Conservation (phyloP, 2,113 vertebrate species). For the Rousettus leschenaultii region DNA sequence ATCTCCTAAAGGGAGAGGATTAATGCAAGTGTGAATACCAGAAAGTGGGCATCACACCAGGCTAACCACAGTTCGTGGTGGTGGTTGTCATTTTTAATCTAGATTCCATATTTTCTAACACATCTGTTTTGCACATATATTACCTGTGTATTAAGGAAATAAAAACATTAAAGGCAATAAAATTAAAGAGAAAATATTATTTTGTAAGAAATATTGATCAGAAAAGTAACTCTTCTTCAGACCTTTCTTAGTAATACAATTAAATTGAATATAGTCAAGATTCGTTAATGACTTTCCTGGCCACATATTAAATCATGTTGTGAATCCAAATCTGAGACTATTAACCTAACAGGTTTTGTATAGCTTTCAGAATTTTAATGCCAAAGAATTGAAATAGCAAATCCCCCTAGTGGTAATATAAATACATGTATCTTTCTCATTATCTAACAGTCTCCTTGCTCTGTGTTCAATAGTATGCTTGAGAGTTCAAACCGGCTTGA, state of each 20-base stretch:
- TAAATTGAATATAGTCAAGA: not conserved
- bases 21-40: not conserved
- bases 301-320: not conserved
- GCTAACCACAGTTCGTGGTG: not conserved
- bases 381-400: not conserved
- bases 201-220: not conserved
- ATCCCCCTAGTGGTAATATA: not conserved
- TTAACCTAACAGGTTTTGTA: not conserved
- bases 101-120: not conserved
- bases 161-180: slow-evolving; percentile 23
- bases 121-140: not conserved
- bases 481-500: slow-evolving; percentile 94
- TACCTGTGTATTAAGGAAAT: not conserved
- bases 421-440: not conserved
- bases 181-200: slow-evolving; percentile 5
- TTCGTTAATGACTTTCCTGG: slow-evolving; percentile 21
- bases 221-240: not conserved
- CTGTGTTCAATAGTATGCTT: slow-evolving; percentile 85
- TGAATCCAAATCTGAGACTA: not conserved
- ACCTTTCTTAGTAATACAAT: slow-evolving; percentile 11
- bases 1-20: not conserved
- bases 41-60: not conserved
- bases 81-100: not conserved
- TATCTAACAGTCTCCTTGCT: not conserved
- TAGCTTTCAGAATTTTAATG: not conserved